Base-by-base conservation (phyloP, 2,888 invertebrate species). In the Dorcus hopei region DNA sequence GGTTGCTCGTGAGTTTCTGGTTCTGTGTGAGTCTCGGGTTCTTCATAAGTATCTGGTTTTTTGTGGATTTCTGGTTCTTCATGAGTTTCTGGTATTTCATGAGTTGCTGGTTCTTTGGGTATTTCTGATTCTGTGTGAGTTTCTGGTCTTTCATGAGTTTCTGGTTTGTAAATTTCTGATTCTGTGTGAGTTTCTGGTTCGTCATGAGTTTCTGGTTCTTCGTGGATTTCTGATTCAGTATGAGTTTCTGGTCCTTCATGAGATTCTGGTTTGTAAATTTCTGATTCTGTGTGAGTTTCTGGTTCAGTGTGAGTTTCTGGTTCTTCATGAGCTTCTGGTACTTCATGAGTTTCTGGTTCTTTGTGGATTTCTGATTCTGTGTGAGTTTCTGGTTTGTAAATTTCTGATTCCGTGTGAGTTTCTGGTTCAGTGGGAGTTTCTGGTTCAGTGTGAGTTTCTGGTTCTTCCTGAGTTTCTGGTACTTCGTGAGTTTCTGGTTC, bases 401-500 rank as follows among this genome's bases (percentile, higher is more conserved):
- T 16, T 8, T 50, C 50, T 9, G 50, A 5, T 11, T 50, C 39
- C n/a, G n/a, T n/a, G 6, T 38, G n/a, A 1, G 38, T n/a, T 38
- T 53, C 33, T 6, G 43, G 7, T 43, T 23, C 41, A 45, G 51
- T 23, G 42, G 53, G 57, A 33, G 42, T 47, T 14, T 42, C 9
- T 16, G 48, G 38, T 48, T 50, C 57, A 8, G 14, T 9, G 26
- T 33, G 6, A 1, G 3, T 49, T 45, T 45, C 38, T 9, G 50
- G 9, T 19, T 19, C 19, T 19, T 2, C 2, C 1, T 19, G 19
- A 2, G 1, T 23, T 50, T 47, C 47, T 16, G 9, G 19, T 48
- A 49, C 42, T 41, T 1, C 53, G 52, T 69, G 62, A 40, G 63
- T 58, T 51, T 59, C 45, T 38, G 54, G 40, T 52, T 61, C 60